A percentile compares a stretch with the other conserved stretches of the same genome.
Conservation (phyloP, 2,797 vertebrate species). For the Lutjanus argentimaculatus region DNA sequence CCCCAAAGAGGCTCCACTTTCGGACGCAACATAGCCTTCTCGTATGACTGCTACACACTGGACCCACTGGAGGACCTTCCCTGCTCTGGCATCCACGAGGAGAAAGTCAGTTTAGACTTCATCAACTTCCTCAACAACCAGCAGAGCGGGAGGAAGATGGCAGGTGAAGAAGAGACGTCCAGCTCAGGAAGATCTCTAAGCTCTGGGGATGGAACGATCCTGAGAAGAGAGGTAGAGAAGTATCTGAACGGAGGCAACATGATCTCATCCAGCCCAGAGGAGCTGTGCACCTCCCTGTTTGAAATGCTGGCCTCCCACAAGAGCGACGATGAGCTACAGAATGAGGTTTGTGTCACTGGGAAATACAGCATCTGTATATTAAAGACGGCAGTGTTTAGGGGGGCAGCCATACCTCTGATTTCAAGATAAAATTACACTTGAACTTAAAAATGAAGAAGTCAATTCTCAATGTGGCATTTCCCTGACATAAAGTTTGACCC, state of each 20-base stretch:
- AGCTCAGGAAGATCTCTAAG: constrained; percentile 70
- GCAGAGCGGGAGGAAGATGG: constrained; percentile 80
- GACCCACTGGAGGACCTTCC: constrained; percentile 90
- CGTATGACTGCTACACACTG: constrained; percentile 92
- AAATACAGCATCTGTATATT: neutral
- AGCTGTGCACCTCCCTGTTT: constrained; percentile 95
- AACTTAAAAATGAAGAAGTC: neutral
- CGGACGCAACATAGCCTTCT: constrained; percentile 93
- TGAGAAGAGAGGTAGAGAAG: constrained; percentile 92
- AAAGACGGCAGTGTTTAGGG: neutral
- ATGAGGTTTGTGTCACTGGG: constrained; percentile 89
- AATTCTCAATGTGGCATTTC: neutral
- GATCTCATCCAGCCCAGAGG: constrained; percentile 91
- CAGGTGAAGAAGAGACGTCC: constrained; percentile 59
- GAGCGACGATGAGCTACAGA: constrained; percentile 96
- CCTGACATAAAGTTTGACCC: constrained; percentile 23
- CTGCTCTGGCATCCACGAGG: constrained; percentile 45
- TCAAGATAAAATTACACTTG: neutral
- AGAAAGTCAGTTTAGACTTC: constrained; percentile 86
- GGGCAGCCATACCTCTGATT: neutral
- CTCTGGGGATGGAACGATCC: constrained; percentile 86
- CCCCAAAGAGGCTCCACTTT: constrained; percentile 80
- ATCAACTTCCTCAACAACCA: constrained; percentile 90
- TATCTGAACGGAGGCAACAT: constrained; percentile 89
- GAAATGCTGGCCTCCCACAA: constrained; percentile 95